These are phyloP conservation scores for Hippoglossus hippoglossus DNA, from an alignment of 2,797 vertebrate species.

Conservation along the genomic window DNA sequence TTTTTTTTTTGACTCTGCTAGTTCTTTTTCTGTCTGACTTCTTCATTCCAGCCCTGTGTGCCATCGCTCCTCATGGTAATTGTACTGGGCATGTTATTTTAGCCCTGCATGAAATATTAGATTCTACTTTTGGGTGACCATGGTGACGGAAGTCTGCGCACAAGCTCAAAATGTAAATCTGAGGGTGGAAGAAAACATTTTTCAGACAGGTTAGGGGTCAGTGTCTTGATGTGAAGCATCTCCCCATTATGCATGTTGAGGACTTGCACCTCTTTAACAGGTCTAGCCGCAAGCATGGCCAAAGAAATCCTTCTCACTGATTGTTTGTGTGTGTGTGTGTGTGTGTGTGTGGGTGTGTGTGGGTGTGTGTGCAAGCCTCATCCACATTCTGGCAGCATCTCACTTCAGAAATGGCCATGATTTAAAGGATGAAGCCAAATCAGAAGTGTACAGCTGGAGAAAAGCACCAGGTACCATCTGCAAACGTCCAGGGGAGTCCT, in stretches of 20 bases:
- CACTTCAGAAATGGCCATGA: constrained; percentile 40
- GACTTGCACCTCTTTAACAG: constrained; percentile 50
- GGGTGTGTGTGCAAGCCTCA: neutral
- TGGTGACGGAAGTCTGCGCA: constrained; percentile 46
- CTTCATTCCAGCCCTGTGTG: constrained; percentile 51
- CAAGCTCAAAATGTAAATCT: constrained; percentile 55
- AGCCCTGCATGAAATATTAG: constrained; percentile 53
- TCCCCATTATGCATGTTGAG: constrained; percentile 42
- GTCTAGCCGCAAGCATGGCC: constrained; percentile 25
- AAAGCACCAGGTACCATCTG: constrained; percentile 43
- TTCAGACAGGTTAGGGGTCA: constrained; percentile 52
- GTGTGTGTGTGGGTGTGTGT: neutral
- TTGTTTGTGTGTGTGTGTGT: constrained; percentile 23
- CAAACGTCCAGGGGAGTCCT: constrained; percentile 20
- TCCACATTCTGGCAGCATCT: constrained; percentile 39
- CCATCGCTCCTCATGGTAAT: constrained; percentile 64
- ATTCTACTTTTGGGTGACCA: constrained; percentile 50
- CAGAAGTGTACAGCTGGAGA: constrained; percentile 42
- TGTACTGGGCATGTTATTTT: constrained; percentile 62
- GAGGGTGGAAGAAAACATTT: constrained; percentile 29
- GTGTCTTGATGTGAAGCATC: constrained; percentile 40
- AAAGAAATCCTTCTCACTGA: constrained; percentile 39
- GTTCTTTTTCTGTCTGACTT: constrained; percentile 64
- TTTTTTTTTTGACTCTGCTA: constrained; percentile 29
- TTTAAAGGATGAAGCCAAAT: constrained; percentile 50